Conservation (phyloP, 2,888 invertebrate species). For the Acanthacorydalis orientalis region DNA sequence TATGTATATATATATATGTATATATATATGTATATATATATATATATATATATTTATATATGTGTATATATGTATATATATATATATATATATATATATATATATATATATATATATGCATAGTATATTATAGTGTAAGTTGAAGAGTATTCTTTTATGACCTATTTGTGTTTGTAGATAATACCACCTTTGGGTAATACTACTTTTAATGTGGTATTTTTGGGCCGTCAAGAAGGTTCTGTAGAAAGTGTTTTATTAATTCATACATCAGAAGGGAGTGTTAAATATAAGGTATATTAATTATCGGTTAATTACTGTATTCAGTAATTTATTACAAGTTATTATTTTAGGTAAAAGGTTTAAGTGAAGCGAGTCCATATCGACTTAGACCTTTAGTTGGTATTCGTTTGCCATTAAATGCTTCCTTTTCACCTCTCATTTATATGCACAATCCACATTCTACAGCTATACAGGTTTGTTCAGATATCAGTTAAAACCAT, state of each 20-base stretch:
- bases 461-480: conserved; percentile 59
- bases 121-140: neutral
- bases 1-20: too few species aligned
- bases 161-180: conserved; percentile 36
- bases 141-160: neutral
- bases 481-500: too few species aligned
- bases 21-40: too few species aligned
- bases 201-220: conserved; percentile 87
- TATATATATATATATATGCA: neutral
- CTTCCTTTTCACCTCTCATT: conserved; percentile 75
- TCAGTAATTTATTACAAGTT: conserved; percentile 1
- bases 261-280: conserved; percentile 85
- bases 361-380: conserved; percentile 81
- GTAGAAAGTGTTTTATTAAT: conserved; percentile 79
- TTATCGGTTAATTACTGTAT: neutral
- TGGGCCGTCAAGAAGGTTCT: conserved; percentile 80
- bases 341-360: conserved; percentile 52
- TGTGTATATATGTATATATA: too few species aligned
- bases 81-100: too few species aligned
- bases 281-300: conserved; percentile 59
- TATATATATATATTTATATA: too few species aligned
- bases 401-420: conserved; percentile 80
- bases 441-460: conserved; percentile 89
- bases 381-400: conserved; percentile 80
- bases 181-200: conserved; percentile 85